Evolutionary conservation across 1,140 invertebrate species (phyloP), one percentile per base, ranked within the genome.

Genomic region (Drepana arcuata): DNA sequence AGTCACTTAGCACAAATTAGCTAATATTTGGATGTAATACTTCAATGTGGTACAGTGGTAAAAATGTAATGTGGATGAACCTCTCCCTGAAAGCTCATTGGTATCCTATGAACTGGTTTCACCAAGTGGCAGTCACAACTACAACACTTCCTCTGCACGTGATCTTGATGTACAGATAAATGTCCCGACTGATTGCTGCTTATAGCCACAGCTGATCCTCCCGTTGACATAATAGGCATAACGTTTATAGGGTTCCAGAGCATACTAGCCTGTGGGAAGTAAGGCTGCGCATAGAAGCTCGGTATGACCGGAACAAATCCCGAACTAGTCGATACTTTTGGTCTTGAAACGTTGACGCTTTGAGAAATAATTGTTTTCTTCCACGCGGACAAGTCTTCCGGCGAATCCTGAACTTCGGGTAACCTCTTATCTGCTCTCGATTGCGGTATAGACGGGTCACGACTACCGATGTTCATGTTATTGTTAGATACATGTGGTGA

Each of bases 121-220:
- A 33, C 12, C n/a, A n/a, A n/a, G 34, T 66, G 54, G 42, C 60
- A 69, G 38, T 65, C 47, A 38, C 70, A 74, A 9, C 35, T 51
- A 40, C 69, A 73, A 21, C 38, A 43, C 24, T 14, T 49, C 7
- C 45, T 48, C 13, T 16, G 11, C 30, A 27, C 9, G 16, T 31
- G 40, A 10, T 36, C 29, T 23, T 49, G 29, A 41, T 26, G 11
- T 11, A 6, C 14, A 10, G 25, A 29, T 7, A 38, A 11, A 16
- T 33, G 42, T 16, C 21, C 28, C n/a, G n/a, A n/a, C n/a, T n/a
- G n/a, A 14, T 21, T 6, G 3, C 47, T 24, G 16, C 36, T 16
- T 2, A 39, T 10, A 13, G 32, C 10, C 16, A 48, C 14, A 10
- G 42, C 1, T 1, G 33, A n/a, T n/a, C n/a, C 7, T 31, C 43